These are phyloP conservation scores for Ctenodactylus gundi DNA, from an alignment of 2,113 vertebrate genomes.

Conservation along the genomic window DNA sequence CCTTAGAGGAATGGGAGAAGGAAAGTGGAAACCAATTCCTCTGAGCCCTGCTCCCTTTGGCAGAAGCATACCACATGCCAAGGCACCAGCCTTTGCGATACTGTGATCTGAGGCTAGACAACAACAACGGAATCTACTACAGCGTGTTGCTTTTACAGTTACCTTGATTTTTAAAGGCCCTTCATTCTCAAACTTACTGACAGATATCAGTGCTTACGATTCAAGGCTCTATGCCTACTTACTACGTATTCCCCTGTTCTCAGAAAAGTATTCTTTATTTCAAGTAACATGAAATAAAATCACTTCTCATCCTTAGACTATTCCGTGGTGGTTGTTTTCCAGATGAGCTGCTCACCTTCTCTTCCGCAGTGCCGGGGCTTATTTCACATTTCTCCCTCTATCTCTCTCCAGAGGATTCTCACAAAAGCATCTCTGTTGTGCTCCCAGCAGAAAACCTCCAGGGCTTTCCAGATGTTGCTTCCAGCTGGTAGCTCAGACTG, in stretches of 20 bases:
- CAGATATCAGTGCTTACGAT: not conserved
- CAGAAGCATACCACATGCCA: not conserved
- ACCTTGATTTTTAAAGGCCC: not conserved
- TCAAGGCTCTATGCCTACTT: not conserved
- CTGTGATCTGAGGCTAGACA: not conserved
- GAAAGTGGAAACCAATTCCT: not conserved
- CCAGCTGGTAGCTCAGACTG: not conserved
- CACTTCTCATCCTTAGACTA: not conserved
- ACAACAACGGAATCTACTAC: not conserved
- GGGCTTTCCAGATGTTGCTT: not conserved
- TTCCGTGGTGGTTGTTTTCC: not conserved
- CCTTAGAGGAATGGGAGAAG: not conserved
- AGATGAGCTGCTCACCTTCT: not conserved
- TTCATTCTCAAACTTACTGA: not conserved
- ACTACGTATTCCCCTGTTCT: not conserved
- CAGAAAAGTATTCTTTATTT: not conserved
- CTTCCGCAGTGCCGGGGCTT: not conserved
- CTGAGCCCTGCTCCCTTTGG: no score
- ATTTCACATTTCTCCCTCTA: not conserved
- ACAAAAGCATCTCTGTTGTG: not conserved
- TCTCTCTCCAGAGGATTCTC: not conserved
- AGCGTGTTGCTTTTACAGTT: not conserved
- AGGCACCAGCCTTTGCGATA: not conserved
- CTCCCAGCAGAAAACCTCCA: not conserved
- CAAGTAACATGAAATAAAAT: not conserved